These are phyloP conservation scores for Meloidogyne chitwoodi DNA, from an alignment of 1,140 invertebrate species.

Conservation along the genomic window DNA sequence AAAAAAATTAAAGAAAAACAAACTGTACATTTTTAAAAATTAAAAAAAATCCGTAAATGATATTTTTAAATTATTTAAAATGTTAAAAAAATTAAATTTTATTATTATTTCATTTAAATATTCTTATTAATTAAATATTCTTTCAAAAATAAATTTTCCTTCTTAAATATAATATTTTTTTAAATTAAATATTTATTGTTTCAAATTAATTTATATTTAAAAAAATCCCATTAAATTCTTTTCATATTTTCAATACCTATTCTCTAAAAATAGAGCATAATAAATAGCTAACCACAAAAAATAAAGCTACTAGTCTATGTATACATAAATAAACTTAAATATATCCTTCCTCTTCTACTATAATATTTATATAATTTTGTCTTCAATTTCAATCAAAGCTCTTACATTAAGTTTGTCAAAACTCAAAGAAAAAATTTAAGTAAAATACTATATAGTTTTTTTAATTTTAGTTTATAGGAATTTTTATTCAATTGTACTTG, in stretches of 20 bases:
- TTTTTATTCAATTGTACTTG: no score
- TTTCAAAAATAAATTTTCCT: neutral
- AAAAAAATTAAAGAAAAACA: neutral
- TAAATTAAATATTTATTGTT: no score
- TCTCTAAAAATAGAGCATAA: no score
- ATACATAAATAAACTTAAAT: neutral
- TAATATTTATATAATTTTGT: neutral
- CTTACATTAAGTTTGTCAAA: neutral
- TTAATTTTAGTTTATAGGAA: no score
- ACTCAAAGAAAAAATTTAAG: neutral
- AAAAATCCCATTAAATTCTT: no score
- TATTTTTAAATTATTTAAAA: neutral
- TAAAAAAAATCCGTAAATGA: neutral
- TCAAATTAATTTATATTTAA: no score
- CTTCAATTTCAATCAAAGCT: neutral
- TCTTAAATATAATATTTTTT: no score
- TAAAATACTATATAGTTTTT: neutral
- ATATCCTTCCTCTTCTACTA: neutral
- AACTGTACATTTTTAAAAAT: neutral
- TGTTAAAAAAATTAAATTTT: neutral
- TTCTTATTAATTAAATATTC: neutral
- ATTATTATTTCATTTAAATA: conserved; percentile 2
- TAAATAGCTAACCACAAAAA: no score
- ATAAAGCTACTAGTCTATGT: no score
- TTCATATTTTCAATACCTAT: no score